Conservation (phyloP, 2,113 vertebrate genomes). For the Orthonyx spaldingii region DNA sequence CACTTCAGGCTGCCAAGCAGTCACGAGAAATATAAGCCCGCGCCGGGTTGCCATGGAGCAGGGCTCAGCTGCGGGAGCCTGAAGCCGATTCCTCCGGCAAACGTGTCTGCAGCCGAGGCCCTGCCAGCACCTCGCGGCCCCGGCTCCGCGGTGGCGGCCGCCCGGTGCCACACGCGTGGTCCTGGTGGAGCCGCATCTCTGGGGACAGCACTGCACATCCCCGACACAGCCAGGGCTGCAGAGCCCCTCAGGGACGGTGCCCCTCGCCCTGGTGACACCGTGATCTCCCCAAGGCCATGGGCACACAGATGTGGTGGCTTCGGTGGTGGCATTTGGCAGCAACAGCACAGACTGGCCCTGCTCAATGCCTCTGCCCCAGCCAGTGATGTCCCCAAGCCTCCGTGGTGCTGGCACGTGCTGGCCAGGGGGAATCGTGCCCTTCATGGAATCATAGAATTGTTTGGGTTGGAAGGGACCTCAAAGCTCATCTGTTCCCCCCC, state of each 20-base stretch:
- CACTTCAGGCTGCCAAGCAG: constrained; percentile 60
- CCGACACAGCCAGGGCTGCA: not conserved
- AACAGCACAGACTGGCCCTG: not conserved
- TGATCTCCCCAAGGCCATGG: not conserved
- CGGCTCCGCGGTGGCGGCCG: not conserved
- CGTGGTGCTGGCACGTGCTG: accelerated
- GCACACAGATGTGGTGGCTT: not conserved
- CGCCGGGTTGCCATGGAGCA: constrained; percentile 48
- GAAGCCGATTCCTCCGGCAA: not conserved
- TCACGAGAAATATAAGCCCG: constrained; percentile 55
- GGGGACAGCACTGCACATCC: not conserved
- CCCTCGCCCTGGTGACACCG: accelerated
- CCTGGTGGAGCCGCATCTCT: not conserved
- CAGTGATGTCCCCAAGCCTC: not conserved
- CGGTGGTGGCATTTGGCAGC: not conserved
- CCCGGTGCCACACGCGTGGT: accelerated
- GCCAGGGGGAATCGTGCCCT: accelerated
- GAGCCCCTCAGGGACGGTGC: accelerated
- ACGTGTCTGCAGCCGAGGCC: not conserved
- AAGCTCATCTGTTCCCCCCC: not conserved
- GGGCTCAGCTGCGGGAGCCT: constrained; percentile 22
- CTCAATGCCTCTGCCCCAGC: not conserved
- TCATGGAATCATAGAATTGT: not conserved
- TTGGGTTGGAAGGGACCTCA: not conserved
- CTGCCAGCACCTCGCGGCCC: not conserved